Evolutionary conservation across 1,140 invertebrate species (phyloP).

Genomic region (Nylanderia fulva): DNA sequence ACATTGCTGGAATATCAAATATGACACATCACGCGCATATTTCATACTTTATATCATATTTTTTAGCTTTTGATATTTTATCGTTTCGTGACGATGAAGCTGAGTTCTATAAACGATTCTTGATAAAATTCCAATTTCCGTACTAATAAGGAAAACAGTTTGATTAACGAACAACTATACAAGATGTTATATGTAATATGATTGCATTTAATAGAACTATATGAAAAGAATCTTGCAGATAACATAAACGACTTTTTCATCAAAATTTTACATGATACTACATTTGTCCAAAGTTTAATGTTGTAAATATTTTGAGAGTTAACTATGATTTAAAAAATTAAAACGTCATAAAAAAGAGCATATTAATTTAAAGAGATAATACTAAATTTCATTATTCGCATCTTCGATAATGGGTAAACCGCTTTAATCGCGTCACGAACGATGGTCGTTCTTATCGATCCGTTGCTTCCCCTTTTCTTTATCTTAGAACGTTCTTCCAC

Average conservation of each 20-base stretch:
- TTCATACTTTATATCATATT: not conserved
- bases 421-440: constrained; percentile 20
- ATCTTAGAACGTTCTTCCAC: constrained; percentile 3
- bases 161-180: not conserved
- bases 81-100: too few relatives aligned
- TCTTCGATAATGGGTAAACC: not conserved
- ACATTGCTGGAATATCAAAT: constrained; percentile 22
- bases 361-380: not conserved
- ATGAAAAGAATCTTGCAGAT: not conserved
- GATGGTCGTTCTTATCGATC: constrained; percentile 23
- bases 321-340: not conserved
- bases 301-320: not conserved
- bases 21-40: not conserved
- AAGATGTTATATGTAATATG: too few relatives aligned
- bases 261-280: constrained; percentile 3
- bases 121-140: not conserved
- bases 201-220: not conserved
- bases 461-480: constrained; percentile 16
- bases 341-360: not conserved
- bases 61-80: constrained; percentile 7
- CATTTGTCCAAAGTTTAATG: not conserved
- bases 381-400: not conserved
- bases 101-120: not conserved
- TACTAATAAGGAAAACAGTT: not conserved
- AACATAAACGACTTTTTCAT: not conserved